Percentiles rank a stretch among this genome's conserved stretches.
Conservation (phyloP, 2,113 vertebrate genomes). For the Lagenorhynchus albirostris region DNA sequence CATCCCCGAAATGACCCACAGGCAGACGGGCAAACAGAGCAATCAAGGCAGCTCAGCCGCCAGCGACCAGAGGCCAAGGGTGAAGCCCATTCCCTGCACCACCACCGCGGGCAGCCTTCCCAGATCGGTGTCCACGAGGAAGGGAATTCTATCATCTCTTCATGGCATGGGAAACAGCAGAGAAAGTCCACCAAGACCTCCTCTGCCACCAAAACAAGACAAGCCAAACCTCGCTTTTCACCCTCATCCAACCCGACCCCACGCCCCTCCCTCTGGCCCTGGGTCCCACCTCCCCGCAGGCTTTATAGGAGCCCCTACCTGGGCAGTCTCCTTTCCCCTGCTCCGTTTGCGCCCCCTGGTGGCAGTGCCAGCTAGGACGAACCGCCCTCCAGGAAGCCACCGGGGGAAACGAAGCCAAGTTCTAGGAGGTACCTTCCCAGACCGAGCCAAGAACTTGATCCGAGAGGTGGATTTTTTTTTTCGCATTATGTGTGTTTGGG, state of each 20-base stretch:
- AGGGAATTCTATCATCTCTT: too few relatives aligned
- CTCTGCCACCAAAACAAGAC: not conserved
- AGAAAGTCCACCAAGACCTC: not conserved
- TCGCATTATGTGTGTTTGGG: not conserved
- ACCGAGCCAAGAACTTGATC: not conserved
- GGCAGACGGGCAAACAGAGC: rapidly evolving
- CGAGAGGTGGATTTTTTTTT: not conserved
- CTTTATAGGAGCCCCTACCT: not conserved
- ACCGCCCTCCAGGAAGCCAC: not conserved
- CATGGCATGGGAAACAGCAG: rapidly evolving
- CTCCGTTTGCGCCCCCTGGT: not conserved
- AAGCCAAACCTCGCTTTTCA: not conserved
- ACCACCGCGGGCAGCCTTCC: not conserved
- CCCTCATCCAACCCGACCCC: not conserved
- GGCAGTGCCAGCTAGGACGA: not conserved
- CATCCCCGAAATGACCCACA: not conserved
- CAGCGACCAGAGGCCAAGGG: not conserved
- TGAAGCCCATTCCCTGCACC: rapidly evolving
- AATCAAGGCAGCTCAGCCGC: rapidly evolving
- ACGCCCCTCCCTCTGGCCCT: not conserved
- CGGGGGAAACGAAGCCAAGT: not conserved
- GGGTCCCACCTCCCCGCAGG: not conserved
- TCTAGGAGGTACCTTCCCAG: not conserved
- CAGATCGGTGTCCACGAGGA: too few relatives aligned
- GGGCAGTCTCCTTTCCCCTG: not conserved